Evolutionary conservation across 1,140 invertebrate genomes (phyloP), one percentile per base, ranked within the genome.

Genomic region (Papilio dardanus): DNA sequence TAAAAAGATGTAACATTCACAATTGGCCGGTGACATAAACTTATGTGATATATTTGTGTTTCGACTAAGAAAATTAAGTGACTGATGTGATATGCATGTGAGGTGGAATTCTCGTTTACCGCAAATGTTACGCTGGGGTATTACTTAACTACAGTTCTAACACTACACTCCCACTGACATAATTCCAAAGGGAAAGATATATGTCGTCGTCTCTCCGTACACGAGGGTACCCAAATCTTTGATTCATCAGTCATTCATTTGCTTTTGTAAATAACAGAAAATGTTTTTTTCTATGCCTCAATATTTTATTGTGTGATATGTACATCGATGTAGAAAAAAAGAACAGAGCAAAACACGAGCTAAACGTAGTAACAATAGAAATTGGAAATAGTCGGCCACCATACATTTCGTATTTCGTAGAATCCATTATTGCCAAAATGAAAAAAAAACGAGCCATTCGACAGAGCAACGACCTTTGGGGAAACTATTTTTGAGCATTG

Each of bases 1-100:
- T 46, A 46, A 0, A 16, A 46, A 46, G 0, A 5, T n/a, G 40
- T 16, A 16, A 6, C 42, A 46, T 46, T 46, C n/a, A n/a, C n/a
- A n/a, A n/a, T n/a, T n/a, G n/a, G n/a, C n/a, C 16, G 42, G 2
- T 46, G 4, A 46, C 4, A 19, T 46, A 46, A 7, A 46, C 6
- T n/a, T 46, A 46, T 7, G n/a, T 46, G 6, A 7, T 3, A 24
- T 21, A 14, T 14, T 12, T 28, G 10, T 2, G 10, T 58, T 58
- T 24, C 10, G 24, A 14, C 12, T 62, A 28, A 28, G 24, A 62
- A 62, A 28, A 28, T 62, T 28, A 14, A 62, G 21, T 28, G 24
- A 62, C 54, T 62, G 54, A 28, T 62, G 24, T 21, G 54, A 62
- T 62, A 62, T 62, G 21, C 54, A 62, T 62, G 54, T 62, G 54